Evolutionary conservation across 2,888 invertebrate species (phyloP), one percentile per base, ranked within the genome.

Genomic region (Drosophila neoperkinsi): DNA sequence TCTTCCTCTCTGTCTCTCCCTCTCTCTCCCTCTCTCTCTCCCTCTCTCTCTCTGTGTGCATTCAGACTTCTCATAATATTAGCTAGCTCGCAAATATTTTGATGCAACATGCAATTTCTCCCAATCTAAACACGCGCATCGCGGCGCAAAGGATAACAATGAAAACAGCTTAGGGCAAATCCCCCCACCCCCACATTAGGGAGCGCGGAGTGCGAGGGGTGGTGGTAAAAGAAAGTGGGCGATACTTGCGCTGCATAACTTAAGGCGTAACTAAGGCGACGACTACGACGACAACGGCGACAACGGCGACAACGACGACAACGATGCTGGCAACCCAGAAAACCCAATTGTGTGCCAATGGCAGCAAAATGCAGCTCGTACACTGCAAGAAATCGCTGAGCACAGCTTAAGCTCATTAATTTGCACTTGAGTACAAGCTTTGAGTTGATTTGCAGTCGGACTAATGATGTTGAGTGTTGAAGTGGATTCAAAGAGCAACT

Each of bases 41-140:
- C 53, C n/a, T 10, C 2, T 38, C 5, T 16, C 25, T 25, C 4
- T 41, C 18, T 46, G 30, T 34, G 16, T 21, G 41, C 1, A 21
- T 25, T 25, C 34, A 33, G 33, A 38, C 16, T 18, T 9, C 28
- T 53, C 58, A 46, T 58, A 61, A 71, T 69, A 84, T 84, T 72
- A 63, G 76, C 67, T 51, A 59, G 52, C 38, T 71, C 53, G 80
- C 51, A 90, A 90, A 89, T 90, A 87, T 87, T 88, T 90, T 79
- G 82, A 84, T 84, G 90, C 85, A 87, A 77, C 88, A 87, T 80
- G 85, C 90, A 87, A 84, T 91, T 91, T 85, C 77, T 78, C 58
- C 67, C 81, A 88, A 91, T 90, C 88, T 88, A 90, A 88, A 80
- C 80, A 88, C 56, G 84, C 71, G 79, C 81, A 75, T 78, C 81